Conservation (phyloP, 2,888 invertebrate genomes). For the Dascillus cervinus region DNA sequence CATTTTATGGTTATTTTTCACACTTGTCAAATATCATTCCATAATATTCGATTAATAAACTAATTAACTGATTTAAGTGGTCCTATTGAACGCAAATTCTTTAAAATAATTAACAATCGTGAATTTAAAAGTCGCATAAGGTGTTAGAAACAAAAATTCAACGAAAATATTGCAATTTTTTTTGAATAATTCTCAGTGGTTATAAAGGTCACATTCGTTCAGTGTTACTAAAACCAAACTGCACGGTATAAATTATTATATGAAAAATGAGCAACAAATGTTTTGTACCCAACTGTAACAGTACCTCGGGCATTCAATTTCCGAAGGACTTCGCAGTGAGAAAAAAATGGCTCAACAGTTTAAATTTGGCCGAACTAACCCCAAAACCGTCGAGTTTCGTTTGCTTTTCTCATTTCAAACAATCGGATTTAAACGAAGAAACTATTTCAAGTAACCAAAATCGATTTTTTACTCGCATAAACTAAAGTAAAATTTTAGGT, state of each 20-base stretch:
- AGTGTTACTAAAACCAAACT: slow-evolving; percentile 9
- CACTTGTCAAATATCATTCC: too few species aligned
- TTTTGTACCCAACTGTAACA: slow-evolving; percentile 33
- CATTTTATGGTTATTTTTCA: too few species aligned
- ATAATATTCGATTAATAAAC: too few species aligned
- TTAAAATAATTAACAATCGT: too few species aligned
- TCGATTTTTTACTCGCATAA: too few species aligned
- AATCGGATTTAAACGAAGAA: slow-evolving; percentile 7
- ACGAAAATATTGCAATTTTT: too few species aligned
- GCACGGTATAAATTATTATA: slow-evolving; percentile 10
- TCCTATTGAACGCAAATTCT: too few species aligned
- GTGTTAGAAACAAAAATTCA: too few species aligned
- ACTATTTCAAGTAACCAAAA: too few species aligned
- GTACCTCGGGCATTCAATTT: slow-evolving; percentile 29
- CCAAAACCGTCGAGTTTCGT: slow-evolving; percentile 24
- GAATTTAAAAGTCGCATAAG: too few species aligned
- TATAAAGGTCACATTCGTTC: slow-evolving; percentile 18
- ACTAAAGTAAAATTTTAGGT: too few species aligned
- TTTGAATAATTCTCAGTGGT: slow-evolving; percentile 22
- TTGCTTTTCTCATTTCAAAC: slow-evolving; percentile 31
- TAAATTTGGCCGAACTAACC: slow-evolving; percentile 20
- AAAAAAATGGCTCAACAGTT: slow-evolving; percentile 27
- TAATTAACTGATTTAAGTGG: too few species aligned
- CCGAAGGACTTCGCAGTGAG: slow-evolving; percentile 26
- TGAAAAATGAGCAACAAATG: slow-evolving; percentile 21